These are phyloP conservation scores for Anser cygnoides DNA, from an alignment of 2,113 vertebrate genomes.

Conservation along the genomic window DNA sequence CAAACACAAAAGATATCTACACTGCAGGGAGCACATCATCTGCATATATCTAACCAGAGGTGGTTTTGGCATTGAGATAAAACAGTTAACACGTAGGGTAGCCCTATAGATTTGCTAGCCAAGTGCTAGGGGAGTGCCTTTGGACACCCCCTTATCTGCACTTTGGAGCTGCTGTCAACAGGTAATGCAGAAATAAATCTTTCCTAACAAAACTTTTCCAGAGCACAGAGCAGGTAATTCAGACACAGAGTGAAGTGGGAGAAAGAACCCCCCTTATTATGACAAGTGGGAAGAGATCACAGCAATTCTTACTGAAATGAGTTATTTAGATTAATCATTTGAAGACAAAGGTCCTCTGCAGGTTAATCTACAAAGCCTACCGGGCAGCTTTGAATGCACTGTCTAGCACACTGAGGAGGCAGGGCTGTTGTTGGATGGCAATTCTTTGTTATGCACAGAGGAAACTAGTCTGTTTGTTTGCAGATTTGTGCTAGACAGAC, in stretches of 20 bases:
- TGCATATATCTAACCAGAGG: background rate
- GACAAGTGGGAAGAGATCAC: background rate
- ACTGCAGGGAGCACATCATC: background rate
- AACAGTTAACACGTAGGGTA: rapidly evolving
- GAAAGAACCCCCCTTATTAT: rapidly evolving
- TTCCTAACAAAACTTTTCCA: background rate
- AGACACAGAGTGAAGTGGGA: background rate
- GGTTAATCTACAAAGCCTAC: background rate
- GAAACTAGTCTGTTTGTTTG: background rate
- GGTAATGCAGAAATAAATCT: background rate
- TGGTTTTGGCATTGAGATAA: background rate
- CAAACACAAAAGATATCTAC: too few relatives aligned
- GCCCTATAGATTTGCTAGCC: background rate
- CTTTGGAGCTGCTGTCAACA: background rate
- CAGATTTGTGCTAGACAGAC: background rate
- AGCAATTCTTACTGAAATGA: background rate
- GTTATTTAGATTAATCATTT: background rate
- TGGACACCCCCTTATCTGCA: background rate
- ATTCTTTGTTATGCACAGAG: background rate
- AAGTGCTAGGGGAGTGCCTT: background rate
- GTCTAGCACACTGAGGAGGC: background rate
- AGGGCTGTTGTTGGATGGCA: rapidly evolving
- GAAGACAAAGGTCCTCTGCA: background rate
- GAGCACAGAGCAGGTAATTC: background rate
- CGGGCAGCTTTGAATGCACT: rapidly evolving